Percentiles rank a stretch among this genome's conserved stretches.
Conservation (phyloP, 2,797 vertebrate species). For the Falco columbarius region DNA sequence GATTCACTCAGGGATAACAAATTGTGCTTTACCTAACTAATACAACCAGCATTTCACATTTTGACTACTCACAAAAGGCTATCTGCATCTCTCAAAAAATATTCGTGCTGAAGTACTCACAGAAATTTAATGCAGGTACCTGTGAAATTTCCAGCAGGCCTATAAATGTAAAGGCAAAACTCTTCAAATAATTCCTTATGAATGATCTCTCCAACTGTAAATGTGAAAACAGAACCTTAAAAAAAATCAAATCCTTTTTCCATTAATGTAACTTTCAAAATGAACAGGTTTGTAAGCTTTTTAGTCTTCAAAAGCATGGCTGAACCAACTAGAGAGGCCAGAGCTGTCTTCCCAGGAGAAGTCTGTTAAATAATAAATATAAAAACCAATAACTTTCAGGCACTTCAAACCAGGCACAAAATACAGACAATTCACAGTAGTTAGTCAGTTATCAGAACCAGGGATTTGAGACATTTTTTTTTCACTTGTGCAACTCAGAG, state of each 20-base stretch:
- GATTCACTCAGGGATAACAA: background rate
- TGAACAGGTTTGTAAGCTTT: background rate
- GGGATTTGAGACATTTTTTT: background rate
- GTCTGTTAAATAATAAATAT: conserved; percentile 36
- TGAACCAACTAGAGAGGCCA: background rate
- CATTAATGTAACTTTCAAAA: background rate
- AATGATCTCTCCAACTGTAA: background rate
- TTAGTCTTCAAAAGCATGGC: background rate
- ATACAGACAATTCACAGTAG: background rate
- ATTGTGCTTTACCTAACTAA: background rate
- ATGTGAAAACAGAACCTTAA: background rate
- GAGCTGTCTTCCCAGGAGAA: background rate
- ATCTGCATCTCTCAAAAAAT: background rate
- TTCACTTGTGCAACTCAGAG: background rate
- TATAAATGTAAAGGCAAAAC: background rate
- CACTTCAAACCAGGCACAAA: conserved; percentile 8
- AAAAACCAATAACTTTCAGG: conserved; percentile 1
- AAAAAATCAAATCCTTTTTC: background rate
- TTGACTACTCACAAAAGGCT: background rate
- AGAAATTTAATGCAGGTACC: background rate
- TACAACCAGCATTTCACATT: background rate
- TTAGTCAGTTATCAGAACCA: background rate
- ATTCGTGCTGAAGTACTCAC: background rate
- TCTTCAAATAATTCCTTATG: background rate
- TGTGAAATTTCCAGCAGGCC: background rate